Percentiles rank a stretch among this genome's conserved stretches.
These are phyloP conservation scores for Pangasius larnaudii DNA, from an alignment of 2,797 vertebrate species.

Conservation along the genomic window DNA sequence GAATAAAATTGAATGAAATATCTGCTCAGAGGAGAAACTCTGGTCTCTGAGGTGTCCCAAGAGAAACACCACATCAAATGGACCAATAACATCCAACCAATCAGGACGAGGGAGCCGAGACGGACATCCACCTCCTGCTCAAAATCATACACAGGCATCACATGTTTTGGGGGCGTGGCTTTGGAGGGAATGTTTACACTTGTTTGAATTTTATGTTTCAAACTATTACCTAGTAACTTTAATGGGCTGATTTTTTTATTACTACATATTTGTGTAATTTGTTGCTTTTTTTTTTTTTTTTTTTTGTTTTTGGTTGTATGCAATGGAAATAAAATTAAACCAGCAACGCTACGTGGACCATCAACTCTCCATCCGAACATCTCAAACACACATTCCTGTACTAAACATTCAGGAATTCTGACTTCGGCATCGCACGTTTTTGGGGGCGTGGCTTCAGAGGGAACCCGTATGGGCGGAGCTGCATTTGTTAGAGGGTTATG, in stretches of 20 bases:
- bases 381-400: neutral
- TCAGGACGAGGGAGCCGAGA: neutral
- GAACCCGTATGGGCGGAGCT: neutral
- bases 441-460: neutral
- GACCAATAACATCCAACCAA: neutral
- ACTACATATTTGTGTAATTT: too few relatives aligned
- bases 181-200: neutral
- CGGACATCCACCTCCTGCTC: neutral
- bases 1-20: neutral
- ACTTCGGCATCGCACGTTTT: neutral
- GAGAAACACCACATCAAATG: neutral
- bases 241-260: neutral
- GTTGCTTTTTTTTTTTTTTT: too few relatives aligned
- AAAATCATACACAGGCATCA: neutral
- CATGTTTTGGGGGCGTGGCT: neutral
- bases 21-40: neutral
- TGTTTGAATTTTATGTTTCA: neutral
- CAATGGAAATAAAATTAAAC: neutral
- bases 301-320: too few relatives aligned
- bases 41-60: neutral
- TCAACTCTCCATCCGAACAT: neutral
- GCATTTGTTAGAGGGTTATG: neutral
- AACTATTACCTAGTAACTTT: neutral
- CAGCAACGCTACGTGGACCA: neutral
- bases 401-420: neutral